These are phyloP conservation scores for Petrocephalus schoutedeni DNA, from an alignment of 2,797 vertebrate genomes.

Conservation along the genomic window DNA sequence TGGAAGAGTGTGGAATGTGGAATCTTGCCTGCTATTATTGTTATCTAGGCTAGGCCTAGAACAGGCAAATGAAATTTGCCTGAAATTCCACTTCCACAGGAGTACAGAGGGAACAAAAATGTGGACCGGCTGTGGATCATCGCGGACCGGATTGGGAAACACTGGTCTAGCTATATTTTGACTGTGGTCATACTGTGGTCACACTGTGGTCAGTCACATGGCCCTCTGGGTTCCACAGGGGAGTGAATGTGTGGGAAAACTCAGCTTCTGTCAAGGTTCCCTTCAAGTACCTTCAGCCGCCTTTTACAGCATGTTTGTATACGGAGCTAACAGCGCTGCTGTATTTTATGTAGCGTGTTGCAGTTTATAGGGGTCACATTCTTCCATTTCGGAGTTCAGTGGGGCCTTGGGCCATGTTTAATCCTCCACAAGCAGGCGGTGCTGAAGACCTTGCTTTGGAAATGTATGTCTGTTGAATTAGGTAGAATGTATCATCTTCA, in stretches of 20 bases:
- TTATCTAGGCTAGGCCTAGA: too few species aligned
- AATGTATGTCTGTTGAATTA: not conserved
- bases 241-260: constrained; percentile 46
- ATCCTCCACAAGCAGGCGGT: not conserved
- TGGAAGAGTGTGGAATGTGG: too few species aligned
- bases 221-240: not conserved
- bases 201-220: not conserved
- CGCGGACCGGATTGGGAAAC: too few species aligned
- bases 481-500: not conserved
- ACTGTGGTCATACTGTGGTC: not conserved
- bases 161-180: not conserved
- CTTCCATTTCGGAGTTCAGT: constrained; percentile 22
- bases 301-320: constrained; percentile 43
- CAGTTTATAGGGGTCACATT: constrained; percentile 30
- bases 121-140: too few species aligned
- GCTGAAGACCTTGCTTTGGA: not conserved
- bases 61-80: too few species aligned
- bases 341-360: constrained; percentile 16
- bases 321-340: not conserved
- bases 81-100: too few species aligned
- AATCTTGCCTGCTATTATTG: too few species aligned
- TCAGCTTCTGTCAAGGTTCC: constrained; percentile 39
- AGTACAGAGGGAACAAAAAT: too few species aligned
- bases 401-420: constrained; percentile 1
- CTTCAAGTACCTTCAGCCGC: constrained; percentile 30